phyloP scores from a whole-genome alignment of 2,888 invertebrate species.

The Drosophila infuscata region DNA sequence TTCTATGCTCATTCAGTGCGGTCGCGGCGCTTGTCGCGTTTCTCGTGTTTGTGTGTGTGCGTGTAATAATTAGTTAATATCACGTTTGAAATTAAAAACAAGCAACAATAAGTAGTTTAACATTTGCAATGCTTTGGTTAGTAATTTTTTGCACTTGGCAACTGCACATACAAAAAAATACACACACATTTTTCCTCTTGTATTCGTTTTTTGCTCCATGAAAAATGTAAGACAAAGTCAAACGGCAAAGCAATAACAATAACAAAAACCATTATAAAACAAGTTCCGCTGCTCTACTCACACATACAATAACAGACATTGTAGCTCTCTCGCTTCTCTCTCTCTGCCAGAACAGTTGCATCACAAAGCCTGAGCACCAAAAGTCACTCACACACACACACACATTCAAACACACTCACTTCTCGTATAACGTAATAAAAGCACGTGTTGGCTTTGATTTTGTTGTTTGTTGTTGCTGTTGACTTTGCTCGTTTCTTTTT shows the following conservation, averaged over 20 bases:
- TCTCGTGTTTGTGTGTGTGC: neutral
- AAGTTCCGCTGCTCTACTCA: conserved; percentile 50
- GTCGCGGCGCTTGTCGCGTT: conserved; percentile 26
- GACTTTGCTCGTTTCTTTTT: conserved; percentile 43
- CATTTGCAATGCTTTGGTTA: conserved; percentile 23
- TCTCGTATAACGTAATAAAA: conserved; percentile 78
- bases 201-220: conserved; percentile 21
- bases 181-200: conserved; percentile 16
- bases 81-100: neutral
- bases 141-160: conserved; percentile 44
- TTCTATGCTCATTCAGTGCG: conserved; percentile 43
- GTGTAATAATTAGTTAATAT: neutral
- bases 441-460: conserved; percentile 83
- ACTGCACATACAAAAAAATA: conserved; percentile 9
- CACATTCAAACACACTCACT: conserved; percentile 24
- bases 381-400: conserved; percentile 22
- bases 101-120: neutral
- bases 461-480: conserved; percentile 43
- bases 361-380: conserved; percentile 48
- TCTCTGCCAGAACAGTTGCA: conserved; percentile 59
- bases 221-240: conserved; percentile 35
- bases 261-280: conserved; percentile 45
- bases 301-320: conserved; percentile 8
- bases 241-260: conserved; percentile 34
- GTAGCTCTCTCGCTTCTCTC: conserved; percentile 16